Base-by-base conservation (phyloP, 2,113 vertebrate species). In the Sprattus sprattus region DNA sequence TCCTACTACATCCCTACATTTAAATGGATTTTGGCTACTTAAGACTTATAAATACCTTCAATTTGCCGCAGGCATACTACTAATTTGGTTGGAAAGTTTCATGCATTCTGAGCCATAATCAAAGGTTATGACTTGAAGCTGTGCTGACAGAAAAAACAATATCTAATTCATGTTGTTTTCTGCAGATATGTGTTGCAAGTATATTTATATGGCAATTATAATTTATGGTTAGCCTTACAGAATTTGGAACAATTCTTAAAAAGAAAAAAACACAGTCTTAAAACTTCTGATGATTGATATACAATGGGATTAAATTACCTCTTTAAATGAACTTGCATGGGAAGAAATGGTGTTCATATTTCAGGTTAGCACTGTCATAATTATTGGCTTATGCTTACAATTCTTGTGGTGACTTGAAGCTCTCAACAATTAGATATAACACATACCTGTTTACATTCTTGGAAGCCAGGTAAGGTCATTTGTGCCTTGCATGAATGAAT, bases 371-470 rank as follows among this genome's bases (percentile, higher is more conserved):
- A 78, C 16, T 11, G 71, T 78, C 71, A 15, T 78, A 78, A 78
- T 78, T 78, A 39, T 28, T 39, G 71, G 71, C 28, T 78, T 78
- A 78, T 32, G 25, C 71, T 78, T 78, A 78, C 71, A 78, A 39
- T 78, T 78, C 71, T 32, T 75, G 67, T 32, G 25, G 71, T 78
- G 71, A 78, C 71, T 39, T 78, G 71, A 78, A 39, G 10, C 71
- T 39, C 71, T 78, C 71, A 78, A 28, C 32, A 78, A 32, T 78
- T 78, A 78, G 71, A 78, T 32, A 78, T 78, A 39, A 78, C 44
- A 39, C 28, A 78, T 78, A 39, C 71, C 71, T 78, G 71, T 28
- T 44, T 39, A 15, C 9, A 78, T 44, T 78, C 11, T 39, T 78
- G 4, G 32, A 32, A 10, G 6, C n/a, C 25, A 28, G 64, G 32